These are phyloP conservation scores for Typhlichthys subterraneus DNA, from an alignment of 2,797 vertebrate species.

Conservation along the genomic window DNA sequence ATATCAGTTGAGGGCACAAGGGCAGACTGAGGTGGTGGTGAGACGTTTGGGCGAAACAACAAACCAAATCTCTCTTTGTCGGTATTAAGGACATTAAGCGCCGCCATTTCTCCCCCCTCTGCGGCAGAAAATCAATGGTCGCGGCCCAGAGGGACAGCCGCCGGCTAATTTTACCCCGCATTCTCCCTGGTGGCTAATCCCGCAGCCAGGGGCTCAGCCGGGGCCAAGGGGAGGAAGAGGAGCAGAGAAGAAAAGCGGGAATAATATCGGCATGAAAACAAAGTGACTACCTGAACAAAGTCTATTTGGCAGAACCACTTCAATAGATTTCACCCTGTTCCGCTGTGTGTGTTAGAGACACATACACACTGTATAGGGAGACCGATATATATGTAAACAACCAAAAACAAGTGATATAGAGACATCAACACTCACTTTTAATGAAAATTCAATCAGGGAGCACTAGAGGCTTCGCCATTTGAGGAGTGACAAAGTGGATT, in stretches of 20 bases:
- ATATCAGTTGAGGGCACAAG: constrained; percentile 53
- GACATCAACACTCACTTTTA: constrained; percentile 1
- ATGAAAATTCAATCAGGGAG: constrained; percentile 7
- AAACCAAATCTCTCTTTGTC: constrained; percentile 48
- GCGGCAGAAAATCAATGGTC: constrained; percentile 80
- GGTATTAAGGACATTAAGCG: constrained; percentile 77
- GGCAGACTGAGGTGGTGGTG: constrained; percentile 36
- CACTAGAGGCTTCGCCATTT: constrained; percentile 12
- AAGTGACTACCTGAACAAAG: constrained; percentile 87
- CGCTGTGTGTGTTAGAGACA: constrained; percentile 15
- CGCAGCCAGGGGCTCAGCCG: constrained; percentile 66
- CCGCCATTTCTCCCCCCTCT: constrained; percentile 69
- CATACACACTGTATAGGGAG: constrained; percentile 15
- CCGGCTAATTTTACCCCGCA: constrained; percentile 77
- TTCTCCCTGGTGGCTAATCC: constrained; percentile 80
- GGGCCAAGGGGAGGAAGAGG: constrained; percentile 59
- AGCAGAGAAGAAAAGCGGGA: constrained; percentile 75
- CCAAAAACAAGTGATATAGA: not conserved
- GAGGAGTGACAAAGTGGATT: no score
- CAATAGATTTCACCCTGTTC: constrained; percentile 62
- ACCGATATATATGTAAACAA: no score
- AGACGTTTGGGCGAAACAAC: constrained; percentile 57
- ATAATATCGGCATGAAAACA: constrained; percentile 87
- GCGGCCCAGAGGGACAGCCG: constrained; percentile 63
- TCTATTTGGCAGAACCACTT: constrained; percentile 83